These are phyloP conservation scores for Regulus satrapa DNA, from an alignment of 2,113 vertebrate species.

Conservation along the genomic window DNA sequence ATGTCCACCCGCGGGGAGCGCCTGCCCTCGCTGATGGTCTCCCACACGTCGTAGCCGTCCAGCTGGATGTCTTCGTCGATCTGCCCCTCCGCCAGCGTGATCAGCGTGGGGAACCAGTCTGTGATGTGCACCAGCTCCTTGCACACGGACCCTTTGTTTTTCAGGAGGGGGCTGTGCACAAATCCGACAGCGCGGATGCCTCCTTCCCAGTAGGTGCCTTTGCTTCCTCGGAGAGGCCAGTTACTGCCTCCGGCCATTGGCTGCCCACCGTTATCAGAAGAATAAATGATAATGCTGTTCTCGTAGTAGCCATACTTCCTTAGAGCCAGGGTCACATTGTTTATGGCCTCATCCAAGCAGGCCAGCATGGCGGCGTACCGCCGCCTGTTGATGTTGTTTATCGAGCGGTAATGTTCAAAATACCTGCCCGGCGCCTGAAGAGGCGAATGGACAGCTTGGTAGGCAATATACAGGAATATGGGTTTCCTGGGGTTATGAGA, in stretches of 20 bases:
- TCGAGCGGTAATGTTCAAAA: constrained; percentile 87
- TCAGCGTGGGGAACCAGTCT: constrained; percentile 95
- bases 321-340: constrained; percentile 87
- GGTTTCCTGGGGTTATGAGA: constrained; percentile 83
- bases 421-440: constrained; percentile 90
- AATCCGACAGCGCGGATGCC: constrained; percentile 93
- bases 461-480: constrained; percentile 90
- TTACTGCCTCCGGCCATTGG: constrained; percentile 91
- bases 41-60: constrained; percentile 96
- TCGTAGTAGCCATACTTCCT: constrained; percentile 88
- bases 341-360: constrained; percentile 91
- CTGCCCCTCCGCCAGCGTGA: constrained; percentile 87
- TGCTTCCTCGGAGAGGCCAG: constrained; percentile 94
- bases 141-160: constrained; percentile 86
- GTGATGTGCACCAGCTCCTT: constrained; percentile 92
- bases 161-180: constrained; percentile 91
- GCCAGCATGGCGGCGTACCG: constrained; percentile 95
- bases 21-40: constrained; percentile 90
- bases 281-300: constrained; percentile 92
- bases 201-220: constrained; percentile 96
- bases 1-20: constrained; percentile 92
- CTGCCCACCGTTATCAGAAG: constrained; percentile 95
- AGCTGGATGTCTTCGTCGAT: constrained; percentile 86
- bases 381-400: constrained; percentile 86
- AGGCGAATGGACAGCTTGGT: constrained; percentile 93